These are phyloP conservation scores for Himalopsyche phryganea DNA, from an alignment of 1,140 invertebrate species.

Conservation along the genomic window DNA sequence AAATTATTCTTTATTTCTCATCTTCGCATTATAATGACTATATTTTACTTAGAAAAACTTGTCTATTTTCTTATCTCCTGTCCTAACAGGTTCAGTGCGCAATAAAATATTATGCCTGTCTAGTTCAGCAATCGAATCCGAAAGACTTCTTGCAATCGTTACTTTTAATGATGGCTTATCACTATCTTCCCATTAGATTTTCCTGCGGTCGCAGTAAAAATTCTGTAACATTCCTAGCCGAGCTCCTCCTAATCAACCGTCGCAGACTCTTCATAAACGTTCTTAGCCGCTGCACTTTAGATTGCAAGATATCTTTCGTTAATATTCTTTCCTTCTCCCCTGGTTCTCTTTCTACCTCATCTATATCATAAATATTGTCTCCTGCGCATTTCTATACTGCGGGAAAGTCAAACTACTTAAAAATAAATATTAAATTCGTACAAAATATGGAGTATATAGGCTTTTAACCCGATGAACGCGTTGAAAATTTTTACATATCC, in stretches of 20 bases:
- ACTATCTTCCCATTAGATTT: background rate
- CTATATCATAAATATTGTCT: conserved; percentile 17
- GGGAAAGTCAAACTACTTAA: background rate
- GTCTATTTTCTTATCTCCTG: too few species aligned
- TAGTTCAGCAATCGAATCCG: conserved; percentile 4
- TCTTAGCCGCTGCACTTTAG: conserved; percentile 27
- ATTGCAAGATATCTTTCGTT: conserved; percentile 26
- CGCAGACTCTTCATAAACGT: conserved; percentile 18
- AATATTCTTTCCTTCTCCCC: conserved; percentile 27
- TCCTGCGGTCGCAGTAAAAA: background rate
- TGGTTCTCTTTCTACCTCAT: background rate
- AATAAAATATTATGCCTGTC: too few species aligned
- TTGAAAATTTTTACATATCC: too few species aligned
- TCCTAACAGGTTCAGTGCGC: too few species aligned
- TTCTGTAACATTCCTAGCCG: conserved; percentile 18
- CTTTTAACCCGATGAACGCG: too few species aligned
- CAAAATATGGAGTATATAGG: too few species aligned
- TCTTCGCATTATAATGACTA: too few species aligned
- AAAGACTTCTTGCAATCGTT: conserved; percentile 12
- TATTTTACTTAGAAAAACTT: too few species aligned
- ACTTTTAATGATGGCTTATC: conserved; percentile 23
- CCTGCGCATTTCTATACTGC: conserved; percentile 1
- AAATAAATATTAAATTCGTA: background rate
- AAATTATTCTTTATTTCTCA: too few species aligned
- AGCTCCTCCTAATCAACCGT: conserved; percentile 29